Base-by-base conservation (phyloP, 2,113 vertebrate genomes). In the Ceratotherium simum region DNA sequence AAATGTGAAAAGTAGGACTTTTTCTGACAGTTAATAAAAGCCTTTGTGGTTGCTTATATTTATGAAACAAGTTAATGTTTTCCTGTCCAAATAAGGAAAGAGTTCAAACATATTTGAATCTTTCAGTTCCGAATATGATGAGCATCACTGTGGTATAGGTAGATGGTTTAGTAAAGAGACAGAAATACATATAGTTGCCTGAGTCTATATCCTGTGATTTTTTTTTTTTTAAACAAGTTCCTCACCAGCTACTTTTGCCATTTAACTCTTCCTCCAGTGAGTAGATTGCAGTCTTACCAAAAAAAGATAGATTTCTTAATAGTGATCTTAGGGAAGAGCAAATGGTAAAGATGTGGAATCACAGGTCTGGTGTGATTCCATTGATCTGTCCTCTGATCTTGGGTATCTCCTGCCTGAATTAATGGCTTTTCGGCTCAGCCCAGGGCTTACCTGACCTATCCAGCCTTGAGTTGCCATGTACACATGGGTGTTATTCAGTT, bases 221-320 rank as follows among this genome's bases (percentile, higher is more conserved):
- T 83, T 95, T 62, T 62, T 62, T 91, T 93, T 91, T 93, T 25
- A 62, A 76, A 46, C 23, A 39, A 87, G 79, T 88, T 91, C 33
- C 25, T 84, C 54, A 48, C 33, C 36, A 42, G n/a, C 48, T 94
- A 42, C 25, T 75, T 91, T 73, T 91, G n/a, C 78, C 58, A 18
- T 62, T 70, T 62, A 88, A 51, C 14, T 75, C 33, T 83, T 87
- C 17, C 31, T 92, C 29, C 29, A 39, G 33, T 89, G 62, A 23
- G 23, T 67, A 85, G 69, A 65, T 51, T 83, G 42, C 9, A 91
- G 51, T 56, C n/a, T 75, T 75, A n/a, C 42, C 36, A 39, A 42
- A 23, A 29, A 51, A 20, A 73, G 12, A 25, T 20, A 39, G 5
- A 62, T 27, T 69, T 88, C 62, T 79, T 87, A 20, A 33, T 12